Base-by-base conservation (phyloP, 1,140 invertebrate species). In the Eupeodes corollae region DNA sequence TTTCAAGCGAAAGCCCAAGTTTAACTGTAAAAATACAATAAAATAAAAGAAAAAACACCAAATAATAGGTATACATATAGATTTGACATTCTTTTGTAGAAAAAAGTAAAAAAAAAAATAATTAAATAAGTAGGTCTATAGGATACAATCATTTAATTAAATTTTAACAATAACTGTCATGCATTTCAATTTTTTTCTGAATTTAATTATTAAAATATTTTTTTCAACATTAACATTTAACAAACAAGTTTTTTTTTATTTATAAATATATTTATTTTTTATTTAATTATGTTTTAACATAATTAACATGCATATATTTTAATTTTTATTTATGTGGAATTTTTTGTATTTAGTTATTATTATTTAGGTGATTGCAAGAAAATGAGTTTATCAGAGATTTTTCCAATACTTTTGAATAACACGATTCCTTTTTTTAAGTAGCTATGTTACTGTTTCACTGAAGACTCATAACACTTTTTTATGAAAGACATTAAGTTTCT, bases 21-120 rank as follows among this genome's bases (percentile, higher is more conserved):
- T 52, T 46, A 52, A 48, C 50, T 52, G 50, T 39, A 46, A 31
- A n/a, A n/a, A n/a, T n/a, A n/a, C n/a, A n/a, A 48, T 38, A 48
- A 48, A 42, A 30, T 18, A 44, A 34, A 37, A 46, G 40, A 44
- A 33, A 44, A 42, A 44, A 44, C 9, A 51, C 44, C 44, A 32
- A 40, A 51, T 40, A 44, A 40, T 38, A 51, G 30, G 12, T 10
- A 50, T 35, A 40, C 16, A 40, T 44, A 47, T 51, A 37, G n/a
- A 37, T 12, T 47, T 38, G 18, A 8, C 21, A 45, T 42, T 41
- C 26, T 41, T 35, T 42, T 18, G 35, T 16, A 10, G 9, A 41
- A 41, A 41, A 42, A 42, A 21, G 18, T 16, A 26, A 26, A 26
- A 5, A 26, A n/a, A 5, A 26, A 26, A 26, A 26, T 8, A 42